Evolutionary conservation across 2,113 vertebrate species (phyloP), one percentile per base, ranked within the genome.

Genomic region (Ammodytes dubius): DNA sequence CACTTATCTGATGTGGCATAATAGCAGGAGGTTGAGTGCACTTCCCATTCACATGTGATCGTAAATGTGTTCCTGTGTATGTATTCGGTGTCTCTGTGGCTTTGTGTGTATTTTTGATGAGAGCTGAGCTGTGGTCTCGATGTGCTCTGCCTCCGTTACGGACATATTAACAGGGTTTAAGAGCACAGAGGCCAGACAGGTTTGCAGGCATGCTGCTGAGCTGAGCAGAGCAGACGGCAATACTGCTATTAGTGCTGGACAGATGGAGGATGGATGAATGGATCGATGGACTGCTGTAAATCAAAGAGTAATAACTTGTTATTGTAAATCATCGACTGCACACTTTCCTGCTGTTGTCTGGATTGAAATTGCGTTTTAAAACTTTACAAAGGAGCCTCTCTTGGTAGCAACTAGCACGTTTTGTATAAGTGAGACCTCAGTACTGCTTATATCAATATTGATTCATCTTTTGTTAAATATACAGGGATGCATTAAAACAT

Each of bases 101-200:
- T 74, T 46, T 39, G 58, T 58, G 58, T 70, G 49, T 63, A 10
- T 27, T 58, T 70, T 5, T 50, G 52, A 45, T 77, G 53, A 59
- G 19, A 69, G 57, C 14, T 54, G 49, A 11, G 15, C 42, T 40
- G 57, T 35, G 39, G 37, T 71, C 57, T 27, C 52, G 49, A 10
- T 40, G 42, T 11, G 13, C 27, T 52, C 64, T 67, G 65, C 46
- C 52, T 72, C 54, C 63, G 57, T 58, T 70, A 42, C 50, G 56
- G 67, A 54, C 40, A 13, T 74, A 83, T 81, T 70, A 82, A 46
- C 60, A 59, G 42, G 35, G 47, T 52, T 70, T 46, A 37, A 63
- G 45, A 73, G 61, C 37, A 63, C 19, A 70, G n/a, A 67, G 63
- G 59, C 50, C 74, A 71, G 64, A 67, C 64, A 61, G 64, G 42